phyloP scores from a whole-genome alignment of 2,797 vertebrate species.

The Labroides dimidiatus region DNA sequence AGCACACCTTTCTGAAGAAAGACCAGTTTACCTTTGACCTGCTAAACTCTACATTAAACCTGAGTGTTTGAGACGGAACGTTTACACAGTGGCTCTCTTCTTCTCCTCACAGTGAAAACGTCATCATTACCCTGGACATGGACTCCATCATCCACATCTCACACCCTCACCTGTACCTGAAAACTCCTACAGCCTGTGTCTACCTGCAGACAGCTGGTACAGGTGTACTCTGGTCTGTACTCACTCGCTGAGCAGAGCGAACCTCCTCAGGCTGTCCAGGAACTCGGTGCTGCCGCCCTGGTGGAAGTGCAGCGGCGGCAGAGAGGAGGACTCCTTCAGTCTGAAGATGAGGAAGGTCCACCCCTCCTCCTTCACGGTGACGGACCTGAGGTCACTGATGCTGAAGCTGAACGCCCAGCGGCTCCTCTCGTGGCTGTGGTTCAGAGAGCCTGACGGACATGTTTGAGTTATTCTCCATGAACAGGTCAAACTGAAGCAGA shows the following conservation, averaged over 20 bases:
- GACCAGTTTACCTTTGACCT: too few relatives aligned
- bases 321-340: conserved; percentile 86
- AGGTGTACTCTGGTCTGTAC: conserved; percentile 58
- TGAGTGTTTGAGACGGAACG: too few relatives aligned
- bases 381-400: conserved; percentile 88
- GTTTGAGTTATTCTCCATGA: background rate
- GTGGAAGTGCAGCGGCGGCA: conserved; percentile 94
- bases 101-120: too few relatives aligned
- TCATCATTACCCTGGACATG: too few relatives aligned
- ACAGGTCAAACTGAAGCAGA: too few relatives aligned
- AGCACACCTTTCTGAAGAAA: too few relatives aligned
- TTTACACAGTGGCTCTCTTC: too few relatives aligned
- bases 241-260: conserved; percentile 90
- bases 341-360: conserved; percentile 92
- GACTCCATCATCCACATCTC: too few relatives aligned
- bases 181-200: too few relatives aligned
- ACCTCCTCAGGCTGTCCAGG: conserved; percentile 91
- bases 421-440: conserved; percentile 88
- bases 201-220: too few relatives aligned
- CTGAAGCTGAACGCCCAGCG: conserved; percentile 92
- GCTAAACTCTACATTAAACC: too few relatives aligned
- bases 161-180: too few relatives aligned
- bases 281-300: conserved; percentile 90
- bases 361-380: conserved; percentile 91
- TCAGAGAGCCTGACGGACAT: conserved; percentile 82